Evolutionary conservation across 35 echinoderm and acorn worm species (phyloP).

Genomic region (Ptychodera flava): DNA sequence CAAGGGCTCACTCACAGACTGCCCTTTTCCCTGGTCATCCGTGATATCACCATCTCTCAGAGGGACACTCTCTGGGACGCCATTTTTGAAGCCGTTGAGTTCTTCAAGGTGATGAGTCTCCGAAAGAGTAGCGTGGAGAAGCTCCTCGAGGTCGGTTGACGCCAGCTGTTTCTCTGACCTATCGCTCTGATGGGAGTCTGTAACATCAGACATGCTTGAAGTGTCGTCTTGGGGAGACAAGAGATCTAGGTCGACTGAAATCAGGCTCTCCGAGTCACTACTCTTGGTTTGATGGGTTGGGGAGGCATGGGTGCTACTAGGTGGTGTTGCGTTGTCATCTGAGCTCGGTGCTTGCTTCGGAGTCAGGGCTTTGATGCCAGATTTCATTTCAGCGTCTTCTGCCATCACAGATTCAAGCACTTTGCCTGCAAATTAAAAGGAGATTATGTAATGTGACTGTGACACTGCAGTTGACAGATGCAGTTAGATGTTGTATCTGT

Average conservation of each 20-base stretch:
- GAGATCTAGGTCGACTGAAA: constrained; percentile 3
- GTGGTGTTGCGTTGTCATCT: background rate
- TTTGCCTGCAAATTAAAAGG: background rate
- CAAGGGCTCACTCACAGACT: background rate
- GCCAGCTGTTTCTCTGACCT: background rate
- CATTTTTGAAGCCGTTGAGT: background rate
- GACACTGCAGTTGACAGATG: background rate
- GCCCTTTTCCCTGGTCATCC: background rate
- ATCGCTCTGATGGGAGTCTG: background rate
- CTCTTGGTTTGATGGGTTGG: background rate
- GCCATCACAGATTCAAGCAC: background rate
- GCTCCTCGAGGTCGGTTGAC: background rate
- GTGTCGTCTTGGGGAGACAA: constrained; percentile 11
- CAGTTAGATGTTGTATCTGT: background rate
- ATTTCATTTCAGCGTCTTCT: background rate
- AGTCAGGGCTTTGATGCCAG: background rate
- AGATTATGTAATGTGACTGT: too few species aligned
- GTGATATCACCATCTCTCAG: background rate
- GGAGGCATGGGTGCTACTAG: background rate
- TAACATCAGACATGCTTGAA: background rate
- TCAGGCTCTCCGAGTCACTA: constrained; percentile 14
- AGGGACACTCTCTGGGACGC: background rate
- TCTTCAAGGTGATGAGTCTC: background rate
- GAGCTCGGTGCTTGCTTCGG: background rate
- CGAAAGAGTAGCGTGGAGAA: background rate